Evolutionary conservation across 1,140 invertebrate species (phyloP), one percentile per base, ranked within the genome.

Genomic region (Bombus pascuorum): DNA sequence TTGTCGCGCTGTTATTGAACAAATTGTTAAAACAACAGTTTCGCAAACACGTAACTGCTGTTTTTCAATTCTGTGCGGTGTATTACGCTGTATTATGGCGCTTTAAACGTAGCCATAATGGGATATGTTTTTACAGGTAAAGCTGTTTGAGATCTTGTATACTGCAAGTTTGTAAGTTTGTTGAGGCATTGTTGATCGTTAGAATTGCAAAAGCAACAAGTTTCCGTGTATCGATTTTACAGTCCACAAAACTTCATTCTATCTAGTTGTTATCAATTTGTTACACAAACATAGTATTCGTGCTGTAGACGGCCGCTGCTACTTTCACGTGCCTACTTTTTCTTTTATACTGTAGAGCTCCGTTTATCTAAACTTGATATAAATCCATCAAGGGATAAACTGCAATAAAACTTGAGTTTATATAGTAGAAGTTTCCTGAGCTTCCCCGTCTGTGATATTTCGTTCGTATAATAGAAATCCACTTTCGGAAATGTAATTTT

Each of bases 201-300:
- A 13, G 22, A 22, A 32, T 10, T 32, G n/a, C 62, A 77, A 77
- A 66, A 42, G 76, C 59, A 78, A 78, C 76, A 78, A 78, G 76
- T 78, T 66, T 32, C 39, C 5, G 22, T 32, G 3, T 62, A 77
- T 8, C 39, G 12, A 65, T 22, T 78, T 66, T 42, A 44, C 13
- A 34, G 28, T 65, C 12, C 9, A 13, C 39, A 8, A 79, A 47
- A 28, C 77, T 34, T 57, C 25, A 8, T 5, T n/a, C 6, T 34
- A 25, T 25, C 37, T 42, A 44, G 37, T 39, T 44, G n/a, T 66
- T 68, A 78, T 66, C 44, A 12, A 53, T 6, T 70, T 28, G 37
- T 70, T 25, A 10, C 34, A 25, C n/a, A 34, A 65, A 39, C 18
- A 25, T 71, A 9, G 39, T 28, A 70, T 28, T 4, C 32, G 25